Evolutionary conservation across 2,113 vertebrate genomes (phyloP).

Genomic region (Todiramphus chloris): DNA sequence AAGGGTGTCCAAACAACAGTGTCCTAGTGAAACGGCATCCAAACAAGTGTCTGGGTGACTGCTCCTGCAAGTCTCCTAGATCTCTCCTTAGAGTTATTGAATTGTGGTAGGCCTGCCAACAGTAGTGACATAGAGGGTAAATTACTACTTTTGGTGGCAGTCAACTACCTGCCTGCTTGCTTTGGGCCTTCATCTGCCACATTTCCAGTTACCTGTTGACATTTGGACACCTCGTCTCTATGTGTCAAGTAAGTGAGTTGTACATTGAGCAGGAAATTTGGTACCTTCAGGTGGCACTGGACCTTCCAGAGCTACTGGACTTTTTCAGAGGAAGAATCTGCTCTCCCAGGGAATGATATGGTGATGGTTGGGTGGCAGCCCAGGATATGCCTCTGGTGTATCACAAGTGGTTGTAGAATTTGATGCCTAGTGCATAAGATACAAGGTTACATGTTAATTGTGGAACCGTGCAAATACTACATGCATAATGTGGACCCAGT

Average conservation of each 20-base stretch:
- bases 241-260: not conserved
- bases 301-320: not conserved
- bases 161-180: not conserved
- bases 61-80: not conserved
- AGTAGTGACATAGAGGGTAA: not conserved
- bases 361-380: not conserved
- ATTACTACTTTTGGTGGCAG: not conserved
- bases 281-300: not conserved
- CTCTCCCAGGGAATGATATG: not conserved
- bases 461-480: not conserved
- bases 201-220: not conserved
- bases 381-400: not conserved
- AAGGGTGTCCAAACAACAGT: not conserved
- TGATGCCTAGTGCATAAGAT: not conserved
- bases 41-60: not conserved
- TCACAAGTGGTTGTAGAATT: not conserved
- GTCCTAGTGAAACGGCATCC: not conserved
- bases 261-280: not conserved
- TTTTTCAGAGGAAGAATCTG: not conserved
- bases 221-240: fast-evolving
- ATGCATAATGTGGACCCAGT: fast-evolving
- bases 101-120: not conserved
- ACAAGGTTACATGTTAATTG: not conserved
- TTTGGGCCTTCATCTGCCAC: not conserved
- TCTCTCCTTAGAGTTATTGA: not conserved